phyloP scores from a whole-genome alignment of 2,888 invertebrate species.

The Stenoptilia bipunctidactyla region DNA sequence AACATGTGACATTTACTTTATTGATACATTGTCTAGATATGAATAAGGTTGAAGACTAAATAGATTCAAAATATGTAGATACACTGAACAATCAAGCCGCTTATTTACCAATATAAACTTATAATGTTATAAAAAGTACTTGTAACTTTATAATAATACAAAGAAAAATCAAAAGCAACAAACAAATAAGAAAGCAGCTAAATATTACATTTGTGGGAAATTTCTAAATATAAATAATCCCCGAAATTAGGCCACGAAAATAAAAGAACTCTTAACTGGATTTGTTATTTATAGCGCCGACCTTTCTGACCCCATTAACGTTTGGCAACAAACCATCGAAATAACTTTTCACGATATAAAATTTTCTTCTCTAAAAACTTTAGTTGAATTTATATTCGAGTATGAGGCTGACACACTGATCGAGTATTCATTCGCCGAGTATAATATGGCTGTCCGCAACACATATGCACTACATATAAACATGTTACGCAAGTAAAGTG shows the following conservation, averaged over 20 bases:
- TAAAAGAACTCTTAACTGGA: conserved; percentile 1
- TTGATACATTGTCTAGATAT: too few species aligned
- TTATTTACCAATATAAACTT: too few species aligned
- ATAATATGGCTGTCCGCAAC: conserved; percentile 34
- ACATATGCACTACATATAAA: conserved; percentile 33
- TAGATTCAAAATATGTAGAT: too few species aligned
- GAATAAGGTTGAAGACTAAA: too few species aligned
- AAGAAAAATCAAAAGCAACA: conserved; percentile 43
- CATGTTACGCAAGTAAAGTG: conserved; percentile 26
- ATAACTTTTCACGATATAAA: neutral
- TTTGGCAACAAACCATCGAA: neutral
- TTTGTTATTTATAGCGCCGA: conserved; percentile 2
- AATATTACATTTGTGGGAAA: too few species aligned
- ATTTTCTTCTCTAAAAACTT: neutral
- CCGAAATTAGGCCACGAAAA: neutral
- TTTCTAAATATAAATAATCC: too few species aligned
- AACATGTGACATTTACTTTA: too few species aligned
- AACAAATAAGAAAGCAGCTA: too few species aligned
- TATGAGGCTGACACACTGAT: conserved; percentile 46
- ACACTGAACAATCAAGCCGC: too few species aligned
- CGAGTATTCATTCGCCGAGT: conserved; percentile 36
- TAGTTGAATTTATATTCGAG: neutral
- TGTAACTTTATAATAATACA: too few species aligned
- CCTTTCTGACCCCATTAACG: conserved; percentile 4
- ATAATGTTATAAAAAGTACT: too few species aligned